phyloP scores from a whole-genome alignment of 2,888 invertebrate genomes.

The Thereva nobilitata region DNA sequence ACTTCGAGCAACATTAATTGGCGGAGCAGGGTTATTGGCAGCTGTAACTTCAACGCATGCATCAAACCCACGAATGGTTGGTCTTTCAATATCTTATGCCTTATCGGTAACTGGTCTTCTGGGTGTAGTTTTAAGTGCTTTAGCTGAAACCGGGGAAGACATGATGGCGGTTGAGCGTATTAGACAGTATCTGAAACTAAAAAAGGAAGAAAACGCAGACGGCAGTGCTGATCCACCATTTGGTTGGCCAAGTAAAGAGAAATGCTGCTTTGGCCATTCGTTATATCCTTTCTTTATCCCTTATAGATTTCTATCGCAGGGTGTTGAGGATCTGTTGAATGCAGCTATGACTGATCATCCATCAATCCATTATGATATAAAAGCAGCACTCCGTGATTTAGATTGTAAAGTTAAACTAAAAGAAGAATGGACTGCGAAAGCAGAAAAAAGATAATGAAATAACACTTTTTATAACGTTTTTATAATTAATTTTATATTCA shows the following conservation, averaged over 20 bases:
- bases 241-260: constrained; percentile 86
- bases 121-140: constrained; percentile 83
- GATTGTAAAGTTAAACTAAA: no score
- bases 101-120: constrained; percentile 85
- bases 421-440: no score
- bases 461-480: no score
- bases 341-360: no score
- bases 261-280: no score
- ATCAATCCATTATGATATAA: no score
- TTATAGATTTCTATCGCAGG: no score
- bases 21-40: constrained; percentile 55
- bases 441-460: no score
- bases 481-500: no score
- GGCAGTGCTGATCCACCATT: constrained; percentile 67
- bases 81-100: constrained; percentile 92
- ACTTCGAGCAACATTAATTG: constrained; percentile 54
- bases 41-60: constrained; percentile 56
- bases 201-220: constrained; percentile 59
- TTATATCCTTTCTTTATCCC: no score
- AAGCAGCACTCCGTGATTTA: no score
- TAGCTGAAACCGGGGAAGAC: constrained; percentile 92
- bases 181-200: constrained; percentile 76
- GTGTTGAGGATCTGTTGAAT: no score
- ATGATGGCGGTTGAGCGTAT: constrained; percentile 92
- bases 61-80: constrained; percentile 74